Evolutionary conservation across 2,797 vertebrate species (phyloP).

Genomic region (Sardinella longiceps): DNA sequence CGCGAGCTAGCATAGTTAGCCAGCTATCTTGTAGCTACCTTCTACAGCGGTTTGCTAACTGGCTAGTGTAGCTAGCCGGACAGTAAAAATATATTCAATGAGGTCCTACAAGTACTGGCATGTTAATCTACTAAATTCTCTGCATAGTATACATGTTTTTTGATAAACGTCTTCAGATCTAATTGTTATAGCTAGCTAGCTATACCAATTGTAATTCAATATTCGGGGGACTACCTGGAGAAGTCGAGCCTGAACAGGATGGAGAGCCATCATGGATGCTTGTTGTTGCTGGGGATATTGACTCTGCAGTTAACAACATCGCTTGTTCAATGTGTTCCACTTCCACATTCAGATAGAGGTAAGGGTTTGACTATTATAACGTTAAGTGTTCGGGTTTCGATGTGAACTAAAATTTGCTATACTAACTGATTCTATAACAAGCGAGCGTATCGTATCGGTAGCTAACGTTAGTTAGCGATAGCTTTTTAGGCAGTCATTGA

Average conservation of each 20-base stretch:
- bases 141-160: constrained; percentile 2
- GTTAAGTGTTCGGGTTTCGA: not conserved
- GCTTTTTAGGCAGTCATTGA: not conserved
- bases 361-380: constrained; percentile 40
- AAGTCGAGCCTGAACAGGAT: constrained; percentile 58
- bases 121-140: not conserved
- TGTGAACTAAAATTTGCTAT: not conserved
- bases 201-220: constrained; percentile 51
- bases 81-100: constrained; percentile 13
- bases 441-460: not conserved
- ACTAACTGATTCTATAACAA: not conserved
- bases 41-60: not conserved
- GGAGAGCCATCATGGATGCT: constrained; percentile 68
- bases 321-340: constrained; percentile 68
- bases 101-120: constrained; percentile 34
- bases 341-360: constrained; percentile 70
- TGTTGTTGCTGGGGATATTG: constrained; percentile 69
- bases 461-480: not conserved
- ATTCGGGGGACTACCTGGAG: constrained; percentile 1
- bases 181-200: constrained; percentile 53
- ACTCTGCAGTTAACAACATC: constrained; percentile 62
- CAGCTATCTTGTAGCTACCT: not conserved
- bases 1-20: constrained; percentile 14
- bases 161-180: constrained; percentile 43
- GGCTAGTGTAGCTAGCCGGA: constrained; percentile 5